Evolutionary conservation across 2,888 invertebrate genomes (phyloP).

Genomic region (Apamea monoglypha): DNA sequence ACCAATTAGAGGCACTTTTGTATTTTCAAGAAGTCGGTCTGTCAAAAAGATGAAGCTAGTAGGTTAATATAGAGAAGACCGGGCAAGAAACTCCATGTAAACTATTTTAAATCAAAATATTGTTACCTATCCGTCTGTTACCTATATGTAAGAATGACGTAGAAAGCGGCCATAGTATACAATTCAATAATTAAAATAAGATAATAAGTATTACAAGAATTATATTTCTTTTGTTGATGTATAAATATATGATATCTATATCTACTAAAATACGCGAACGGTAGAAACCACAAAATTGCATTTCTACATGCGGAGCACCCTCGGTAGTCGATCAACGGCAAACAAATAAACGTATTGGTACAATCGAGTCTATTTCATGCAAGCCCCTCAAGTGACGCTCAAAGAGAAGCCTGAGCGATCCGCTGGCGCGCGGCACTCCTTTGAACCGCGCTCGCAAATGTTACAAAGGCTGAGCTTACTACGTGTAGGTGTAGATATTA

Average conservation of each 20-base stretch:
- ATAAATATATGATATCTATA: constrained; percentile 10
- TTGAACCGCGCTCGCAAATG: constrained; percentile 75
- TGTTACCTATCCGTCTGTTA: neutral
- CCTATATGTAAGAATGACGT: neutral
- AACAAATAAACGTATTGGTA: constrained; percentile 87
- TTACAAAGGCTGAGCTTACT: constrained; percentile 78
- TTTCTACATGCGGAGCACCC: constrained; percentile 60
- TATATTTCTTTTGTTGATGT: neutral
- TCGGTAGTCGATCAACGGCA: constrained; percentile 82
- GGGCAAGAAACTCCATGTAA: neutral
- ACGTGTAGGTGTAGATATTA: constrained; percentile 62
- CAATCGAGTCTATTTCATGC: constrained; percentile 81
- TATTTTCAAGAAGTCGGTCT: neutral
- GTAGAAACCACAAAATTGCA: constrained; percentile 71
- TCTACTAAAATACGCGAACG: constrained; percentile 38
- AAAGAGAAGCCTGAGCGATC: constrained; percentile 82
- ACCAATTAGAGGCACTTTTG: neutral
- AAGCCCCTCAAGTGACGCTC: constrained; percentile 83
- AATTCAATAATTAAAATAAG: neutral
- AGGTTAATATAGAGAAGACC: neutral
- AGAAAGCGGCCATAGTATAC: neutral
- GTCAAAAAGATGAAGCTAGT: neutral
- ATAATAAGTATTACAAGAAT: neutral
- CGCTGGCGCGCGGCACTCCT: constrained; percentile 68
- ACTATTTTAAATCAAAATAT: neutral